phyloP scores from a whole-genome alignment of 2,113 vertebrate species.

The Plecotus auritus region DNA sequence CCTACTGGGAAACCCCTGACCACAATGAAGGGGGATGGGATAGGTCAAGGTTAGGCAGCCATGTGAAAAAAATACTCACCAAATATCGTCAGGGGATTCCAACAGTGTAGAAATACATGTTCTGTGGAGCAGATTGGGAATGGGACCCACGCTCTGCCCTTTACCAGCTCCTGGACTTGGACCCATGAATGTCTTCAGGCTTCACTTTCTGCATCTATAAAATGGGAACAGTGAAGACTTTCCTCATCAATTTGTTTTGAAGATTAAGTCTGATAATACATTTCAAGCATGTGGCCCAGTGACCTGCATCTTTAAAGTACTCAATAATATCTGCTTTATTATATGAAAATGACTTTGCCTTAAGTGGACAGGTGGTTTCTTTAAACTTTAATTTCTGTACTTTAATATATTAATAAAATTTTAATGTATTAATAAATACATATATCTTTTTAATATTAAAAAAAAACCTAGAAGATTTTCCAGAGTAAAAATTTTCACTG shows the following conservation, averaged over 20 bases:
- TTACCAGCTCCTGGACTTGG: not conserved
- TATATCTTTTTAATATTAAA: not conserved
- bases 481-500: not conserved
- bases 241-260: not conserved
- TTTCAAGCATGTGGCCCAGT: not conserved
- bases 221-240: not conserved
- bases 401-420: not conserved
- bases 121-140: not conserved
- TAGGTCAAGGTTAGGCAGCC: not conserved
- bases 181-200: not conserved
- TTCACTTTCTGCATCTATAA: not conserved
- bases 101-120: not conserved
- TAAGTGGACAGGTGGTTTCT: not conserved
- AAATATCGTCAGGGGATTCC: not conserved
- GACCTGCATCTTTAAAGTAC: not conserved
- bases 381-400: not conserved
- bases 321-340: not conserved
- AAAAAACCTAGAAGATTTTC: not conserved
- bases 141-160: not conserved
- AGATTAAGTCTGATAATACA: not conserved
- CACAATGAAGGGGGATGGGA: not conserved
- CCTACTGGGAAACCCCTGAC: not conserved
- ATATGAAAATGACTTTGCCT: not conserved
- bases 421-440: not conserved
- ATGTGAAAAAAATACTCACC: not conserved